Evolutionary conservation across 2,113 vertebrate species (phyloP).

Genomic region (Osmerus eperlanus): DNA sequence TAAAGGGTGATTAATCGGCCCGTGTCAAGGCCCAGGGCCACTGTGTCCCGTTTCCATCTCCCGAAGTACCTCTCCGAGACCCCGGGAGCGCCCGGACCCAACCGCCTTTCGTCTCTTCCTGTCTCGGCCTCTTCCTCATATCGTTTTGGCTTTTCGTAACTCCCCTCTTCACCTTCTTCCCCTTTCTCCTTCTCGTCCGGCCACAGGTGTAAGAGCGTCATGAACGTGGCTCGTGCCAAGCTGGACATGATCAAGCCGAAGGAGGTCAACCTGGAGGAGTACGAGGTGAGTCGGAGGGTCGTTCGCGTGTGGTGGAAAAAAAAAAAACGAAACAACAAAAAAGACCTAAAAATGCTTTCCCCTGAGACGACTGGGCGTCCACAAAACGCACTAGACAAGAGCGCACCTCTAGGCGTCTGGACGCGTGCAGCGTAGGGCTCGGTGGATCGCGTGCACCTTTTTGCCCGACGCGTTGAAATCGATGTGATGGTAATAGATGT

Average conservation of each 20-base stretch:
- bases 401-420: no score
- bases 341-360: background rate
- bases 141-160: background rate
- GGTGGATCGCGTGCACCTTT: no score
- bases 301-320: background rate
- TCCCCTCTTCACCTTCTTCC: conserved; percentile 6
- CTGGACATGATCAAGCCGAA: conserved; percentile 94
- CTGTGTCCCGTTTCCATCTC: conserved; percentile 47
- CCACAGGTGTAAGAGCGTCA: conserved; percentile 90
- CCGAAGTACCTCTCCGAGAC: conserved; percentile 43
- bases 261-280: conserved; percentile 94
- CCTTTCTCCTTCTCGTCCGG: conserved; percentile 23
- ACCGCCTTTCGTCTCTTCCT: conserved; percentile 14
- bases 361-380: background rate
- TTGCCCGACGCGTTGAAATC: no score
- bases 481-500: background rate
- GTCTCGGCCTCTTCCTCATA: background rate
- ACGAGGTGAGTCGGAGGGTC: conserved; percentile 77
- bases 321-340: no score
- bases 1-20: conserved; percentile 71
- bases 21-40: conserved; percentile 51
- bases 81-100: conserved; percentile 41
- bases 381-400: no score
- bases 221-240: conserved; percentile 95
- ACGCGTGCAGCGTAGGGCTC: no score